Base-by-base conservation (phyloP, 2,888 invertebrate species). In the Norana najaformis region DNA sequence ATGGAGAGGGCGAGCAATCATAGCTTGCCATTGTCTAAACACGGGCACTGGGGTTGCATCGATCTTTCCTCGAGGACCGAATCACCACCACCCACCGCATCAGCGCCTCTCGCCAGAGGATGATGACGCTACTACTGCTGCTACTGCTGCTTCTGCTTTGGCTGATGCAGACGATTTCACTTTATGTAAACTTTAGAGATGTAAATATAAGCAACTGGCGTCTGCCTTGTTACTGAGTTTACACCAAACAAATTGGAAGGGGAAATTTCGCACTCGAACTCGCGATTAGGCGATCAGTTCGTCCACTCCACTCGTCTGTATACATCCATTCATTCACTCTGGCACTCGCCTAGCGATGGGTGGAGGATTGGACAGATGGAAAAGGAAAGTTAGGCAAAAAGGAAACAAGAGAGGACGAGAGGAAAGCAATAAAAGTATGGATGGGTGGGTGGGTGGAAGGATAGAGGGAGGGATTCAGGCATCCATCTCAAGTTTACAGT, bases 251-350 rank as follows among this genome's bases (percentile, higher is more conserved):
- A n/a, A 69, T n/a, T 69, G 69, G 30, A 69, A 69, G 69, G 30
- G 69, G 69, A 69, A n/a, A 69, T 69, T 69, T 69, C 69, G n/a
- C 30, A n/a, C 69, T 69, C 69, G 69, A 69, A 69, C 30, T 30
- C 4, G 30, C 30, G 69, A 30, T 69, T 69, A 8, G 69, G 69
- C 13, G 69, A 69, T 69, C 69, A n/a, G 69, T n/a, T 69, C 69
- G n/a, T 69, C 69, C 69, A 69, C 69, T 69, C n/a, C 30, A n/a
- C 30, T 69, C n/a, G 30, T 69, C 69, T n/a, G 69, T 69, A 69
- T 69, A 69, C 69, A 69, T 69, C 69, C 69, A 69, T 69, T n/a
- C 69, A 69, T 69, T n/a, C 69, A 69, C 69, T 69, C 69, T 13
- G 69, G 69, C 11, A n/a, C n/a, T 41, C 41, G 18, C 18, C 16